Evolutionary conservation across 2,888 invertebrate genomes (phyloP), one percentile per base, ranked within the genome.

Genomic region (Toxonevra muliebris): DNA sequence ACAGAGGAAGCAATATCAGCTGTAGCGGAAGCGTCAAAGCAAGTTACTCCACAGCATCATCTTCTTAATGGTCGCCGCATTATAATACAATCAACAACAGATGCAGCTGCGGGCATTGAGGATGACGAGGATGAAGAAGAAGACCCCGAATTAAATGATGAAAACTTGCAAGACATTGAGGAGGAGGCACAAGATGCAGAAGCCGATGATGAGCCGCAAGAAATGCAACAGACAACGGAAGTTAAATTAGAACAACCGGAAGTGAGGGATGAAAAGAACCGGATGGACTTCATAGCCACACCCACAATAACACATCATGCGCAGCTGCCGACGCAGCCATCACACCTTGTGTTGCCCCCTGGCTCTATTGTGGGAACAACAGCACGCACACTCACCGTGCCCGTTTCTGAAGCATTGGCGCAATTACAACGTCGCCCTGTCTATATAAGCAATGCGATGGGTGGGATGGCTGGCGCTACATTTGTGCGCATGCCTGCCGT

Each of bases 401-500:
- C 82, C 12, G 80, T 82, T 9, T 74, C 75, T 1, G 81, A 82
- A 65, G 72, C 73, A 13, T 66, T 82, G 53, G 81, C 78, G 30
- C 82, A 82, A 65, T 72, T 82, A 60, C 82, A 82, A 55, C 79
- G 82, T 3, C 82, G 82, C 19, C 81, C 82, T n/a, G 82, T 82
- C 13, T 82, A 82, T 66, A 82, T 82, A 5, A 82, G 82, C 71
- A 82, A 82, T 63, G 78, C 80, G 0, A 72, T 82, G 61, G 76
- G 76, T 57, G 76, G 75, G 4, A 55, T 81, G 42, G 73, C 78
- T 1, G 80, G 80, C 17, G 75, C 81, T 17, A 79, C 82, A 12
- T 80, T 81, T 63, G 80, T 81, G 2, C 78, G 82, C 0, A 81
- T 82, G 82, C 82, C 82, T 1, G 77, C 82, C 0, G 79, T 80